phyloP scores from a whole-genome alignment of 2,797 vertebrate species.

The Tapirus indicus region DNA sequence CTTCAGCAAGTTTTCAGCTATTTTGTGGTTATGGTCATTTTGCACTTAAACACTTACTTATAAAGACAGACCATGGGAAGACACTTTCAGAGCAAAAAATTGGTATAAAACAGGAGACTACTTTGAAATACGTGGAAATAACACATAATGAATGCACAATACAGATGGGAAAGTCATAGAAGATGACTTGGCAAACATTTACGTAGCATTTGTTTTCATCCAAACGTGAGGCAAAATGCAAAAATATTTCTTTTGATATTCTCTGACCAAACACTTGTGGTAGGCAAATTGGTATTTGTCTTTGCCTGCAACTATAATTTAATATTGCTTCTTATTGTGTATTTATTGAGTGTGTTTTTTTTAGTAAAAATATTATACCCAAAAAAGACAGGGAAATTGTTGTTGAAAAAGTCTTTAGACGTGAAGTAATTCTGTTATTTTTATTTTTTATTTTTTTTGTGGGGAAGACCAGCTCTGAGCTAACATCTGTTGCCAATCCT shows the following conservation, averaged over 20 bases:
- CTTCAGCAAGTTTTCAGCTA: not conserved
- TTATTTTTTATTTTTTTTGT: no score
- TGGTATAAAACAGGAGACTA: not conserved
- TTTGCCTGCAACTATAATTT: not conserved
- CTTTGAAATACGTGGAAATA: not conserved
- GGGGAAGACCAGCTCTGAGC: no score
- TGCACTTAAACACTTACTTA: not conserved
- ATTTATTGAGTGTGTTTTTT: not conserved
- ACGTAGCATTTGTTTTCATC: not conserved
- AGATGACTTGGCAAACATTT: not conserved
- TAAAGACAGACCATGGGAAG: not conserved
- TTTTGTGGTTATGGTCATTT: not conserved
- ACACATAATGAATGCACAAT: not conserved
- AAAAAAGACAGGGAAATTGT: not conserved
- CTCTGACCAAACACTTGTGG: not conserved
- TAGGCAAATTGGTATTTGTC: not conserved
- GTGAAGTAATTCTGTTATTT: slow-evolving; percentile 4
- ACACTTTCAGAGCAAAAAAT: not conserved
- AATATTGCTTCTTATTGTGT: not conserved
- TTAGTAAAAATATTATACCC: not conserved
- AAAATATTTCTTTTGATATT: not conserved
- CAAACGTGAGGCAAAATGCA: not conserved
- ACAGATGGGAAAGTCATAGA: not conserved
- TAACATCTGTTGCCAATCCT: no score
- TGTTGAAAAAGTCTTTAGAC: not conserved